Evolutionary conservation across 2,113 vertebrate genomes (phyloP), one percentile per base, ranked within the genome.

Genomic region (Centropus unirufus): DNA sequence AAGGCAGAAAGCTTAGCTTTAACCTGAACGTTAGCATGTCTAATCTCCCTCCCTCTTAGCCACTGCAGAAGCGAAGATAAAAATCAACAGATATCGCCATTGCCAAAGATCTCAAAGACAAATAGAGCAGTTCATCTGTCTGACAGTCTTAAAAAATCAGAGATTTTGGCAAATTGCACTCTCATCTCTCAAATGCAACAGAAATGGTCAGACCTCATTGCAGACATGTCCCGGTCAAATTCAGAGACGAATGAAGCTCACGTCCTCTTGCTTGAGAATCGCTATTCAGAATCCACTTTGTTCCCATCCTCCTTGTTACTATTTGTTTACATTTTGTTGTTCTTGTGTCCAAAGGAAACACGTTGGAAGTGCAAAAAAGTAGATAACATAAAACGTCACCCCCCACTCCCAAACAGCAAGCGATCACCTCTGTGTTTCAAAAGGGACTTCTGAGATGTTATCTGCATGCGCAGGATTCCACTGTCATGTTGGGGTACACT

Each of bases 401-500:
- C 11, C 13, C 8, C 36, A 61, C 17, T 24, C 49, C 24, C 18
- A 61, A 61, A 83, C 36, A 92, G 92, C 83, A 72, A 85, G 47
- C 7, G 51, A 85, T 80, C 51, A 40, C 83, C 68, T 78, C 6
- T 62, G 82, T 61, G 12, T 57, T 39, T 54, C 21, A 9, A 2
- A 39, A 69, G 51, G 86, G 75, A 61, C 84, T 46, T 73, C 77
- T 6, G 1, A 55, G 26, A 30, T 14, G 96, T 98, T 99, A 99
- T 98, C 99, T 98, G 96, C 99, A 99, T 0, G 98, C 99, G 19
- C 99, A 99, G 32, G 99, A 99, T 84, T 99, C 99, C 75, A 99
- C 99, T 77, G 98, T 99, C 99, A 99, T 99, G 97, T 99, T 99
- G 90, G 99, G 99, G 81, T 99, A 99, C 27, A 99, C 99, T 93